Conservation (phyloP, 2,888 invertebrate genomes). For the Spilarctia lutea region DNA sequence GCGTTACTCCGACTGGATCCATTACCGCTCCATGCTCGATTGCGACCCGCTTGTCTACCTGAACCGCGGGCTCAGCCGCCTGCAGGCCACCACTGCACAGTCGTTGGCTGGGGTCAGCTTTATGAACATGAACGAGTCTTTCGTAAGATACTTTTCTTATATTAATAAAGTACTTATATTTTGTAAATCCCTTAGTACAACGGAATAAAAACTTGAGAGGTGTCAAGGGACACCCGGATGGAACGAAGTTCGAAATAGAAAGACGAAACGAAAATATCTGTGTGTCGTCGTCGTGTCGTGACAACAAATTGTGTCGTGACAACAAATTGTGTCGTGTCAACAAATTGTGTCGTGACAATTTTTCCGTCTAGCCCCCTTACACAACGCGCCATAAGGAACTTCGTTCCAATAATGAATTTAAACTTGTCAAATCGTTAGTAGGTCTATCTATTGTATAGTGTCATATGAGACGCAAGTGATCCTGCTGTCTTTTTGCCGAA, state of each 20-base stretch:
- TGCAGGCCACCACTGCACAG: conserved; percentile 90
- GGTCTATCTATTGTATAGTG: not conserved
- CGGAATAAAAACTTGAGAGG: no score
- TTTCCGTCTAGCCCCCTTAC: no score
- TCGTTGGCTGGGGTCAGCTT: conserved; percentile 93
- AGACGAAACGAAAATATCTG: no score
- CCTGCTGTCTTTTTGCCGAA: not conserved
- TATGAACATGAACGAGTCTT: conserved; percentile 93
- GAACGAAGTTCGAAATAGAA: no score
- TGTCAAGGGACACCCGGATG: no score
- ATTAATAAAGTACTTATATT: not conserved
- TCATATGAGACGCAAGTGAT: not conserved
- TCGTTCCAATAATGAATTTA: no score
- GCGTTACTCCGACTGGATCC: conserved; percentile 89
- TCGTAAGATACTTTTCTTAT: conserved; percentile 87
- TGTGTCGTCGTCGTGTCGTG: no score
- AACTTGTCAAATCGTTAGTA: not conserved
- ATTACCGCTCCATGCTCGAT: conserved; percentile 84
- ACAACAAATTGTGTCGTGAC: no score
- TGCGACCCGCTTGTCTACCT: conserved; percentile 85
- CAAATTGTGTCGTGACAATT: no score
- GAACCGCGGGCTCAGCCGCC: conserved; percentile 85
- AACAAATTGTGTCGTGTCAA: no score
- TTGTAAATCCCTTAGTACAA: not conserved
- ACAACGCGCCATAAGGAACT: no score